These are phyloP conservation scores for Falco biarmicus DNA, from an alignment of 2,797 vertebrate species.

Conservation along the genomic window DNA sequence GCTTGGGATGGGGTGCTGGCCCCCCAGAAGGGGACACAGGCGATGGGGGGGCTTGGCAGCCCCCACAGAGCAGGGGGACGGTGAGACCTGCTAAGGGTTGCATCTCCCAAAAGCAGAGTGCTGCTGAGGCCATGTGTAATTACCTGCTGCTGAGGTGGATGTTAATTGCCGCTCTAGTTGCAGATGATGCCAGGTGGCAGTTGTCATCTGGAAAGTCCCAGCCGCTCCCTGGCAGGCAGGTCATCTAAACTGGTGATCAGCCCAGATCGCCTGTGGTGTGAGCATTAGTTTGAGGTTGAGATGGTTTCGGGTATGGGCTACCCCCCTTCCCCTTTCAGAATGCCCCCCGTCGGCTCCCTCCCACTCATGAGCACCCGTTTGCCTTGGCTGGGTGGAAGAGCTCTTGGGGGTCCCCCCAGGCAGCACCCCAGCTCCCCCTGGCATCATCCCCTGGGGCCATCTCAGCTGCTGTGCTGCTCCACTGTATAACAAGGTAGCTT, in stretches of 20 bases:
- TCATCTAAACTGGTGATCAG: neutral
- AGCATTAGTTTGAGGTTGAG: neutral
- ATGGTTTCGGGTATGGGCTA: neutral
- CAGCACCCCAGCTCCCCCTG: neutral
- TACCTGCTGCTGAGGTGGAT: neutral
- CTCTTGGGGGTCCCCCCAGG: neutral
- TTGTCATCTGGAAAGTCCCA: constrained; percentile 67
- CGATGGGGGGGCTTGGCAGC: neutral
- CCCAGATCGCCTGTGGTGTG: neutral
- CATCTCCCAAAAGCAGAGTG: neutral
- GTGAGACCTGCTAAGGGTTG: neutral
- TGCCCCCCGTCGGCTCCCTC: neutral
- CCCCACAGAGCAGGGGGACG: neutral
- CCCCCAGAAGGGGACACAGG: accelerated
- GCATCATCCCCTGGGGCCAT: neutral
- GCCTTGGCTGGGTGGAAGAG: neutral
- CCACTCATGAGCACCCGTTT: neutral
- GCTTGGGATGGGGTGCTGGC: neutral
- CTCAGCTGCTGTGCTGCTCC: neutral
- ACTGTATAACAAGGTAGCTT: neutral
- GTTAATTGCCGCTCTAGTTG: neutral
- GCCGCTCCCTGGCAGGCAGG: neutral
- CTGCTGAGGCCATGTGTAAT: neutral
- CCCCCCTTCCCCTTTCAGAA: neutral
- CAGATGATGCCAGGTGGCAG: constrained; percentile 36